Evolutionary conservation across 37 sponge, comb jelly and placozoan species (phyloP).

Genomic region (Chondrosia reniformis): DNA sequence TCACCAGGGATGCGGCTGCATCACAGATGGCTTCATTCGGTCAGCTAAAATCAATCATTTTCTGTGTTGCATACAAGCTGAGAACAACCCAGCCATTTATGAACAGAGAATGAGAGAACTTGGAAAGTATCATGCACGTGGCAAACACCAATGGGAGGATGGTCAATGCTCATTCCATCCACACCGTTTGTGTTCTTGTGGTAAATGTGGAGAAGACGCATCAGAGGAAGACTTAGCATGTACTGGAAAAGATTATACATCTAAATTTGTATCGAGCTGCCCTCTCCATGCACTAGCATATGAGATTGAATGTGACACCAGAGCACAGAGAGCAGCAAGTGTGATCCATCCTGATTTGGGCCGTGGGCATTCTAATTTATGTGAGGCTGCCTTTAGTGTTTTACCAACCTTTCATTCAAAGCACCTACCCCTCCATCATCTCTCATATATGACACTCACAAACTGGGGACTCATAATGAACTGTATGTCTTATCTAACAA

Average conservation of each 20-base stretch:
- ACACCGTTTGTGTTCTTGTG: neutral
- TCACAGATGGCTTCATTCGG: slow-evolving; percentile 15
- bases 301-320: neutral
- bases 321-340: neutral
- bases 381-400: neutral
- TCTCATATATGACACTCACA: neutral
- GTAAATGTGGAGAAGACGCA: slow-evolving; percentile 1
- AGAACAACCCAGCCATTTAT: neutral
- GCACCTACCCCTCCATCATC: neutral
- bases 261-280: neutral
- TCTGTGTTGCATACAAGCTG: neutral
- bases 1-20: slow-evolving; percentile 27
- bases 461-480: slow-evolving; percentile 17
- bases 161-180: slow-evolving; percentile 32
- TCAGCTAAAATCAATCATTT: slow-evolving; percentile 11
- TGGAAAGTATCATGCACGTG: slow-evolving; percentile 35
- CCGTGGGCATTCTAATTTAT: neutral
- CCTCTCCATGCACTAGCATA: neutral
- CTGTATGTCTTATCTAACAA: neutral
- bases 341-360: neutral
- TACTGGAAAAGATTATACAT: neutral
- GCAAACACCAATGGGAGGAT: slow-evolving; percentile 26
- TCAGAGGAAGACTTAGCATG: neutral
- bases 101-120: no score
- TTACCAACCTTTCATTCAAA: neutral